Percentiles rank a stretch among this genome's conserved stretches.
phyloP scores from a whole-genome alignment of 1,140 invertebrate genomes.

The Sinonovacula constricta region DNA sequence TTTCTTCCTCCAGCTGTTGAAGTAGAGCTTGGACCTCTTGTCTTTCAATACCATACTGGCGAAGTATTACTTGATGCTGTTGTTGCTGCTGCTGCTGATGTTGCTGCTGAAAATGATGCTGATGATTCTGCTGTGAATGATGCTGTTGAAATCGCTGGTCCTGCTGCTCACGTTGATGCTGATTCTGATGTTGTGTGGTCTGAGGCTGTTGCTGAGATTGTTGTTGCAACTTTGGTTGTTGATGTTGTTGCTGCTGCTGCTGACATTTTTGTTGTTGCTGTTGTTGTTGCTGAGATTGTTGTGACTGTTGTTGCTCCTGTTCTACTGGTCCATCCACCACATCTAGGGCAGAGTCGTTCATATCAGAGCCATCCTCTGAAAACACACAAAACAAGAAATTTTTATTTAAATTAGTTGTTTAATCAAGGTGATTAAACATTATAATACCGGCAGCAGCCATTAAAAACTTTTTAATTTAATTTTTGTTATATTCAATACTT shows the following conservation, averaged over 20 bases:
- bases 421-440: background rate
- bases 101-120: slow-evolving; percentile 12
- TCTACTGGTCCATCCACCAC: background rate
- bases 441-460: background rate
- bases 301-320: too few relatives aligned
- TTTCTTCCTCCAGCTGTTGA: slow-evolving; percentile 40
- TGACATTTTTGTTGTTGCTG: too few relatives aligned
- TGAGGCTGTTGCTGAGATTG: slow-evolving; percentile 3
- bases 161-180: background rate
- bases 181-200: slow-evolving; percentile 2
- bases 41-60: too few relatives aligned
- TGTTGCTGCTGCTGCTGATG: too few relatives aligned
- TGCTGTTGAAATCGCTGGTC: background rate
- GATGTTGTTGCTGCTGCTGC: background rate
- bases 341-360: slow-evolving; percentile 7
- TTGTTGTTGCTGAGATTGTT: too few relatives aligned
- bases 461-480: slow-evolving; percentile 1
- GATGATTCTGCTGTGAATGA: background rate
- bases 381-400: too few relatives aligned
- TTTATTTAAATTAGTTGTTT: background rate
- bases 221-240: background rate
- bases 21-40: too few relatives aligned
- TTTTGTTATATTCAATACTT: background rate
- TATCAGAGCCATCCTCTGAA: slow-evolving; percentile 44
- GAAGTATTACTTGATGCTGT: too few relatives aligned